Evolutionary conservation across 2,888 invertebrate genomes (phyloP), one percentile per base, ranked within the genome.

Genomic region (Gymnoscelis rufifasciata): DNA sequence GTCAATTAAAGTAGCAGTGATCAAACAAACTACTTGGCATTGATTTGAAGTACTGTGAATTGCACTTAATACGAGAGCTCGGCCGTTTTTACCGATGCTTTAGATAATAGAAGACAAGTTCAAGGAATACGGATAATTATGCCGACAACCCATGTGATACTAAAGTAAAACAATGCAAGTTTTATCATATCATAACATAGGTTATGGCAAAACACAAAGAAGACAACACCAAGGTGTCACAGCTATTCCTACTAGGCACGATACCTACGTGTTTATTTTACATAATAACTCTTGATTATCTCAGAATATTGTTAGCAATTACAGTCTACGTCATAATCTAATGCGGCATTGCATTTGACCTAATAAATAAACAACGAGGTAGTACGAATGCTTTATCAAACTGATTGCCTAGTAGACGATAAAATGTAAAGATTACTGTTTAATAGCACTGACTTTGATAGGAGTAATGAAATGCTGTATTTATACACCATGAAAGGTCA

Each of bases 401-500:
- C 10, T 33, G 19, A 19, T 33, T 15, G 33, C n/a, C 8, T 7
- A 7, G 33, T 15, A 13, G 31, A 19, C 10, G 7, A 35, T 35
- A 11, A 35, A 23, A 11, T 7, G 10, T 2, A 35, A 35, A 19
- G 19, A 23, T 11, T 35, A 35, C 7, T 8, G 19, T 5, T 19
- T 3, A 19, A 19, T 19, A 19, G 5, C 5, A 2, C 19, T 35
- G 19, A 19, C 10, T 14, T 19, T 3, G 19, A 35, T 15, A 15
- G 10, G 15, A 6, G 33, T 10, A 35, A 19, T 35, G 0, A 15
- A 33, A 19, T 19, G 3, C 7, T 14, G 19, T 10, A 10, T 35
- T 35, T 11, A 35, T 35, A 35, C 35, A 35, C 35, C 35, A 35
- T 35, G 11, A 35, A 43, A 31, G 12, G 35, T 45, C 33, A 38